Base-by-base conservation (phyloP, 1,140 invertebrate genomes). In the Pararge aegeria region DNA sequence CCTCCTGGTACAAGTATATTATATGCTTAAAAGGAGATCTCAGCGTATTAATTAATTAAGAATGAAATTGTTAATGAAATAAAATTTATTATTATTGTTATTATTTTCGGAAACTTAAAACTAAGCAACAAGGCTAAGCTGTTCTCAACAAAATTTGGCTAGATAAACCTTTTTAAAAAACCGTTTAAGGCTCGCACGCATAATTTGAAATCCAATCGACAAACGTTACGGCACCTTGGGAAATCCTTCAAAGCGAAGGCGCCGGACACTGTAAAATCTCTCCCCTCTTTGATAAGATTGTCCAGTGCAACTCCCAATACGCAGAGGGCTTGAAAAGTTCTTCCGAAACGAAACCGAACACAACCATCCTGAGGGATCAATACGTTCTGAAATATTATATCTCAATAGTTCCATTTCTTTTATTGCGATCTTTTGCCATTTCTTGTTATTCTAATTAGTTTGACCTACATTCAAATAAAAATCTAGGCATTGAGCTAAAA, bases 231-330 rank as follows among this genome's bases (percentile, higher is more conserved):
- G 70, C 73, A 77, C 61, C 83, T 56, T 55, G 83, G 84, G 83
- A 89, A 87, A 87, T 89, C 76, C 78, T 73, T 53, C 51, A 73
- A 87, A 84, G 83, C 82, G 82, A 84, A 74, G 69, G 70, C 68
- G 61, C 66, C 76, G 86, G 83, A 82, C 81, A 85, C 61, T 85
- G 78, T 84, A 84, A 87, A 89, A 89, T 89, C 81, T 84, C 75
- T 67, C 73, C 78, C 74, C 70, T 60, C 71, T 68, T 75, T 81
- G 86, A 89, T 87, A 87, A 86, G 80, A 89, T 89, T 86, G 86
- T 87, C 86, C 80, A 85, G 74, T 83, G 82, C 82, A 87, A 87
- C 78, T 86, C 83, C 83, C 86, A 74, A 72, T 84, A 85, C 83
- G 75, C 83, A 76, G 74, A 86, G 83, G 86, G 83, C 86, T 87